Evolutionary conservation across 2,113 vertebrate species (phyloP).

Genomic region (Eublepharis macularius): DNA sequence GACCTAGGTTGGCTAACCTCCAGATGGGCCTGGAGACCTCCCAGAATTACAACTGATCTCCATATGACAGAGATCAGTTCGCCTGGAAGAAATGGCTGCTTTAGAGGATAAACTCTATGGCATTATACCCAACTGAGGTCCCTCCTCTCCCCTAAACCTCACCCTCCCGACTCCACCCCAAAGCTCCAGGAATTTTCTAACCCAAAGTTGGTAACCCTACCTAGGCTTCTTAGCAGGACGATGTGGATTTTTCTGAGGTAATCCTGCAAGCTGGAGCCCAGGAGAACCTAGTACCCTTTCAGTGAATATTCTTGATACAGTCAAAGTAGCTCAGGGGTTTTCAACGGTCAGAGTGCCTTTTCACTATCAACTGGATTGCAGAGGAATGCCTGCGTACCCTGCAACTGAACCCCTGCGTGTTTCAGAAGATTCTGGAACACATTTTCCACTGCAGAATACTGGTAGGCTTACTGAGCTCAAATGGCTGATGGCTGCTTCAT

Average conservation of each 20-base stretch:
- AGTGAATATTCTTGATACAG: background rate
- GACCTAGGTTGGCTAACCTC: too few species aligned
- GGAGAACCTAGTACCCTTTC: background rate
- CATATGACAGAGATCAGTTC: too few species aligned
- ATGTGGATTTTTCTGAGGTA: background rate
- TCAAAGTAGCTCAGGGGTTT: background rate
- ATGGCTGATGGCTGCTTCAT: too few species aligned
- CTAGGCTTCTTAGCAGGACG: background rate
- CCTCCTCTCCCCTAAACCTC: too few species aligned
- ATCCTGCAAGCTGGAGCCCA: background rate
- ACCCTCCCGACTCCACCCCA: too few species aligned
- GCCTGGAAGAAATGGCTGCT: too few species aligned
- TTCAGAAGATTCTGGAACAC: background rate
- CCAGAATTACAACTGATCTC: too few species aligned
- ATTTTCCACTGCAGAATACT: background rate
- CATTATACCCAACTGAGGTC: too few species aligned
- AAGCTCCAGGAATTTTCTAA: too few species aligned
- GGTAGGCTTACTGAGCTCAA: background rate
- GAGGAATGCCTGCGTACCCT: background rate
- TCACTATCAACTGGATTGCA: background rate
- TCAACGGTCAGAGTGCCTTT: background rate
- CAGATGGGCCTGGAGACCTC: too few species aligned
- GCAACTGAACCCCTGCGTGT: background rate
- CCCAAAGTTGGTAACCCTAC: too few species aligned
- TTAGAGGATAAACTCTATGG: too few species aligned